Evolutionary conservation across 2,113 vertebrate genomes (phyloP), one percentile per base, ranked within the genome.

Genomic region (Tragelaphus buxtoni): DNA sequence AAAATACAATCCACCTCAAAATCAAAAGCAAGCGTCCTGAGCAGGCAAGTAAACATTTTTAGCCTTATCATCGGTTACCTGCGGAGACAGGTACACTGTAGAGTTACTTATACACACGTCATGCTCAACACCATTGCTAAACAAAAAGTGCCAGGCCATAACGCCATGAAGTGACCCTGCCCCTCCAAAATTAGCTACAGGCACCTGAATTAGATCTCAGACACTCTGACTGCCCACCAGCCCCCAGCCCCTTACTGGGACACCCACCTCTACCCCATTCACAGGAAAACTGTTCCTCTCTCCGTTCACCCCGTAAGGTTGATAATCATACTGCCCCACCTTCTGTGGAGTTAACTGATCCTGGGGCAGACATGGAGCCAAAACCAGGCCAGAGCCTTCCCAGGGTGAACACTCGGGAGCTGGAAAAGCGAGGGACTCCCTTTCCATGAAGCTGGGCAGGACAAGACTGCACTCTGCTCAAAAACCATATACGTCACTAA

Each of bases 1-100:
- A 76, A 80, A 97, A 96, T 97, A 84, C 60, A 96, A 90, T 83
- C 91, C 30, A 97, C 56, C 77, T 97, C 61, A 93, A 95, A 98
- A 97, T 96, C 83, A 61, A 93, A 94, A 91, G 60, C 17, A 74
- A 93, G 76, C 24, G 0, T 42, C 74, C 13, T 63, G n/a, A 90
- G 30, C 32, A 79, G 53, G 18, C 16, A 83, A 61, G 42, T 30
- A 58, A 56, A 80, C 14, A 90, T 30, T 42, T 86, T 55, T 20
- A 86, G 24, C 45, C 22, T 81, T 42, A 39, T 79, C 65, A 26
- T 49, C 51, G 5, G 4, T 74, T 86, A 84, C 20, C 42, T 53
- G 1, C 42, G 26, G 13, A 13, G 22, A 74, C 18, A 17, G 9
- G 10, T 11, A 1, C 3, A n/a, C 9, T 76, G 45, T 16, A 77